Evolutionary conservation across 1,140 invertebrate genomes (phyloP).

Genomic region (fruit fly (Drosophila melanogaster)): Release_6_plus_ISO1_MT NT_037436.4:17792001-17792500

Average conservation of each 20-base stretch:
- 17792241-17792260: constrained; percentile 87
- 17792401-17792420: neutral
- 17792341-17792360: constrained; percentile 6
- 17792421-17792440: constrained; percentile 2
- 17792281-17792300: constrained; percentile 83
- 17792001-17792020: no score
- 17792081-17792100: no score
- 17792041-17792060: no score
- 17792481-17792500: neutral
- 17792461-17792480: constrained; percentile 5
- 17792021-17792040: no score
- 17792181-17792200: constrained; percentile 87
- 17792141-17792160: constrained; percentile 91
- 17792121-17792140: constrained; percentile 21
- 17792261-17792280: constrained; percentile 86
- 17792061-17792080: no score
- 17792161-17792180: constrained; percentile 92
- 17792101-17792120: neutral
- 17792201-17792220: constrained; percentile 88
- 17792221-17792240: constrained; percentile 90
- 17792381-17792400: constrained; percentile 1
- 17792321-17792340: neutral
- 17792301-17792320: no score
- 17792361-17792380: constrained; percentile 59
- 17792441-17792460: no score